Evolutionary conservation across 2,797 vertebrate genomes (phyloP).

Genomic region (Darevskia mixta): DNA sequence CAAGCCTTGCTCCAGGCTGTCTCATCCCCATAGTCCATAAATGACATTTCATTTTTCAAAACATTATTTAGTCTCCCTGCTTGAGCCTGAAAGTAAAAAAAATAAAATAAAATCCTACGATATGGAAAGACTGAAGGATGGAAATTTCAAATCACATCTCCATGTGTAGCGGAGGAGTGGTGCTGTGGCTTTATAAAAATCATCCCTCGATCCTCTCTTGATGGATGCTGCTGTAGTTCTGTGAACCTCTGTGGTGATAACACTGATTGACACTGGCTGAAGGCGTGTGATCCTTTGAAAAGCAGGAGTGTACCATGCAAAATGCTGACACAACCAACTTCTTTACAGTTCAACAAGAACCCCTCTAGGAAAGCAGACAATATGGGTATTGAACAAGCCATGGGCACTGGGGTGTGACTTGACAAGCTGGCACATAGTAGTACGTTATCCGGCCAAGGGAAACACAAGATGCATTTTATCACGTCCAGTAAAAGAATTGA

Average conservation of each 20-base stretch:
- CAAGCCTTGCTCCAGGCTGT: not conserved
- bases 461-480: constrained; percentile 34
- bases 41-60: not conserved
- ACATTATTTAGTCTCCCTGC: not conserved
- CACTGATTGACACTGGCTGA: not conserved
- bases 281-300: not conserved
- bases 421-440: not conserved
- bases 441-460: constrained; percentile 38
- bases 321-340: constrained; percentile 22
- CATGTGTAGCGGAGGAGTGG: not conserved
- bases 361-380: constrained; percentile 38
- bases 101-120: not conserved
- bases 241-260: not conserved
- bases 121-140: not conserved
- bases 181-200: rapidly evolving
- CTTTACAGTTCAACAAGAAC: not conserved
- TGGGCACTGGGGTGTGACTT: not conserved
- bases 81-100: not conserved
- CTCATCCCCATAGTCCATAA: not conserved
- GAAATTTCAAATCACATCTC: not conserved
- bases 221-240: not conserved
- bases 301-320: not conserved
- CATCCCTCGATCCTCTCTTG: not conserved
- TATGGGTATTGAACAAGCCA: constrained; percentile 42
- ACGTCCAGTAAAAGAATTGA: constrained; percentile 51